These are phyloP conservation scores for Anneissia japonica DNA, from an alignment of 35 echinoderm and acorn worm genomes.

Conservation along the genomic window DNA sequence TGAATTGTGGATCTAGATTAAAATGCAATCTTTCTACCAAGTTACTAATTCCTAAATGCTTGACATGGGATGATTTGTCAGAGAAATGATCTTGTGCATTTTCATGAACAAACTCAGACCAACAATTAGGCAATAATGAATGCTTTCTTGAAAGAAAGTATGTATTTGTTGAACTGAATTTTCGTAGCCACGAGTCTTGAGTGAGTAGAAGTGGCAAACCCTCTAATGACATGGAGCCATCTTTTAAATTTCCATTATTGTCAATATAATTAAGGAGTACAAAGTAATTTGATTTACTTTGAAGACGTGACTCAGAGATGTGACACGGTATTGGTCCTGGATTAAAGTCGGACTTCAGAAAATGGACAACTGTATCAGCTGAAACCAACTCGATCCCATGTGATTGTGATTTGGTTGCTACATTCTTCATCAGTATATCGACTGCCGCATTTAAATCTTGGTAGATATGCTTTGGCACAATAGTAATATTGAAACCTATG, in stretches of 20 bases:
- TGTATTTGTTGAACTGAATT: background rate
- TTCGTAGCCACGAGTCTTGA: slow-evolving; percentile 14
- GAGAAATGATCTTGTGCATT: background rate
- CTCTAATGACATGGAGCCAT: background rate
- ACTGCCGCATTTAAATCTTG: background rate
- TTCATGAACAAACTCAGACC: slow-evolving; percentile 35
- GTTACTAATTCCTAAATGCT: slow-evolving; percentile 10
- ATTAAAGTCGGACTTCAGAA: background rate
- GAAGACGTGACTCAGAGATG: background rate
- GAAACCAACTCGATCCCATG: slow-evolving; percentile 4
- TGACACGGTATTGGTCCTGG: background rate
- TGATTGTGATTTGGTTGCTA: background rate
- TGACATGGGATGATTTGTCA: background rate
- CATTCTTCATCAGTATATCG: no score
- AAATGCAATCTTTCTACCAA: background rate
- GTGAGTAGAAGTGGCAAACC: slow-evolving; percentile 39
- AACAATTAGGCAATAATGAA: slow-evolving; percentile 18
- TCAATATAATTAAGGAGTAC: slow-evolving; percentile 32
- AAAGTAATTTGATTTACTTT: background rate
- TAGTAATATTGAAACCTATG: slow-evolving; percentile 3
- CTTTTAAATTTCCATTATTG: background rate
- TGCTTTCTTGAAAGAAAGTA: slow-evolving; percentile 12
- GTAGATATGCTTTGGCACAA: background rate
- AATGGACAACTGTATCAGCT: slow-evolving; percentile 4
- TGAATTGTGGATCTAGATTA: background rate